These are phyloP conservation scores for Jaculus jaculus DNA, from an alignment of 2,113 vertebrate species.

Conservation along the genomic window DNA sequence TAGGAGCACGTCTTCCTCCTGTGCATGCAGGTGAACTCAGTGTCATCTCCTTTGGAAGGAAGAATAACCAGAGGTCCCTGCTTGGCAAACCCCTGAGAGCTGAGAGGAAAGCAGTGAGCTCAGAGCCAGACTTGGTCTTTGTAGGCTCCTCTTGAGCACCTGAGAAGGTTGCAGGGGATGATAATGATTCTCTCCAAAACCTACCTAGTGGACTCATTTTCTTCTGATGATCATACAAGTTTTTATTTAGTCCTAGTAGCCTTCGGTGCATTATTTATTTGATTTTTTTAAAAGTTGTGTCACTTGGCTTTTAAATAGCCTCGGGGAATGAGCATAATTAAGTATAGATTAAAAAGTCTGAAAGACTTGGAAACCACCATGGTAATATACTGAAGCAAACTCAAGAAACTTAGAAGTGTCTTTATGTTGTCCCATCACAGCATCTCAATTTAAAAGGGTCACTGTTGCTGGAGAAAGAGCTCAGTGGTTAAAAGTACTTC, in stretches of 20 bases:
- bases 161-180: background rate
- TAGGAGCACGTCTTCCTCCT: background rate
- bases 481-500: too few relatives aligned
- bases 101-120: background rate
- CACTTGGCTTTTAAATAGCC: slow-evolving; percentile 58
- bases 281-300: slow-evolving; percentile 55
- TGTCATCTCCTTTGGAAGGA: background rate
- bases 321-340: slow-evolving; percentile 65
- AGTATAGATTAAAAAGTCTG: slow-evolving; percentile 56
- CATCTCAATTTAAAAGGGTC: background rate
- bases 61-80: background rate
- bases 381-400: background rate
- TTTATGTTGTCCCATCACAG: background rate
- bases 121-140: background rate
- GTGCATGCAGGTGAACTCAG: background rate
- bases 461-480: background rate
- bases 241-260: slow-evolving; percentile 36
- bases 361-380: slow-evolving; percentile 55
- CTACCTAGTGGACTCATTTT: background rate
- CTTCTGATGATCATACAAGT: background rate
- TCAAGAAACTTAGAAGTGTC: slow-evolving; percentile 48
- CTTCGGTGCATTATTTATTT: slow-evolving; percentile 61
- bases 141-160: background rate
- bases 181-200: background rate
- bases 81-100: background rate